Evolutionary conservation across 2,113 vertebrate genomes (phyloP), one percentile per base, ranked within the genome.

Genomic region (Gobius niger): DNA sequence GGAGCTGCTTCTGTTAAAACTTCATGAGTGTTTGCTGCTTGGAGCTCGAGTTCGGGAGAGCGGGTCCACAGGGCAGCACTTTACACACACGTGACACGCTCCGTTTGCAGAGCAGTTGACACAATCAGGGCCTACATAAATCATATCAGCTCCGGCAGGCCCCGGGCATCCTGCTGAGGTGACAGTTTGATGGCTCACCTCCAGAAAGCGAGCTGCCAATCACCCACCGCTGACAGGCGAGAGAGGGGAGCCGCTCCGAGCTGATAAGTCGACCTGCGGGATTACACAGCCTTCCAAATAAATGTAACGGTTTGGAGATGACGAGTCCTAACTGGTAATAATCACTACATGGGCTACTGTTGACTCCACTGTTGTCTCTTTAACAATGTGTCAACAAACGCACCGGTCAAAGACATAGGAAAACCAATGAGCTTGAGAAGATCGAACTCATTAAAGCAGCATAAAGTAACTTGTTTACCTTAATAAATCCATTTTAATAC

Each of bases 101-200:
- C 89, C 86, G 81, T 90, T 86, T 89, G 73, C 71, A 59, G 80
- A 85, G 83, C 80, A 72, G 78, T 80, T 85, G 85, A 87, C 87
- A 87, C 83, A 84, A 90, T 89, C 85, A 82, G 85, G n/a, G 49
- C 80, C 78, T 78, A 83, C 84, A 86, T 89, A 88, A 91, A 89
- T 91, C 88, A 89, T 88, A 88, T 89, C 86, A 61, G 78, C 83
- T 68, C 83, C 71, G 77, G 76, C 80, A 76, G 81, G 72, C 68
- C 77, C 86, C 70, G 47, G 10, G 86, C 77, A 53, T 19, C 81
- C 82, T 68, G 76, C 85, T 63, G 86, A 84, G 73, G 76, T 77
- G 82, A 86, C 86, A 77, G 66, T 79, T 87, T 77, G 49, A 73
- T 87, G 82, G 83, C 87, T 82, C 68, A 50, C 70, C 80, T 86